Base-by-base conservation (phyloP, 2,113 vertebrate genomes). In the Salvelinus alpinus region DNA sequence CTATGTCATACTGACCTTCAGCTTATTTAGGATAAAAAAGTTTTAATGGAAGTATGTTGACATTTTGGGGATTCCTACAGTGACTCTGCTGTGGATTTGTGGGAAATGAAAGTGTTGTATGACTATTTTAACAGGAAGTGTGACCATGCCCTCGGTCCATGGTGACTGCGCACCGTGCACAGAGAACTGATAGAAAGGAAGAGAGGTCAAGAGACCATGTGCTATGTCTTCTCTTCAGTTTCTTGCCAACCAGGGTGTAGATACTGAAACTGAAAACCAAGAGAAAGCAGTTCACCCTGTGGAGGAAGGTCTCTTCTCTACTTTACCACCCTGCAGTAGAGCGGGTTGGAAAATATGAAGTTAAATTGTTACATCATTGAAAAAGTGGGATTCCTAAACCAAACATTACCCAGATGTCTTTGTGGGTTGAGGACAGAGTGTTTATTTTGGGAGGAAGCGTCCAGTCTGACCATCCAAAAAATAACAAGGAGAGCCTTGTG, bases 401-500 rank as follows among this genome's bases (percentile, higher is more conserved):
- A 67, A 66, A 67, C 16, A 64, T 20, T 70, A 9, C 29, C 5
- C 18, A 12, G 18, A 70, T 20, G 38, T 65, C 25, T 57, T 65
- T 44, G 18, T 20, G 70, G 20, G 29, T 69, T 44, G 29, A 18
- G 7, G 18, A 34, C 3, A 34, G 57, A 5, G 47, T 25, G 24
- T 80, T 72, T 60, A 38, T 79, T 34, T 59, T 44, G 73, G 78
- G 82, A 29, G 75, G 38, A 60, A 14, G 6, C 24, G 70, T 60
- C 70, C 6, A 34, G 70, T 60, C 70, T 16, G 62, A 38, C 14
- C 7, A 16, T 11, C 68, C 13, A 78, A 87, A 84, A 90, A 78
- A n/a, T 13, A 77, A 87, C 86, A 90, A 78, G 22, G 78, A 4
- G 44, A 1, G 54, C 27, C 47, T 80, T 87, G 79, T 88, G 75